These are phyloP conservation scores for Diarsia rubi DNA, from an alignment of 2,888 invertebrate species.

Conservation along the genomic window DNA sequence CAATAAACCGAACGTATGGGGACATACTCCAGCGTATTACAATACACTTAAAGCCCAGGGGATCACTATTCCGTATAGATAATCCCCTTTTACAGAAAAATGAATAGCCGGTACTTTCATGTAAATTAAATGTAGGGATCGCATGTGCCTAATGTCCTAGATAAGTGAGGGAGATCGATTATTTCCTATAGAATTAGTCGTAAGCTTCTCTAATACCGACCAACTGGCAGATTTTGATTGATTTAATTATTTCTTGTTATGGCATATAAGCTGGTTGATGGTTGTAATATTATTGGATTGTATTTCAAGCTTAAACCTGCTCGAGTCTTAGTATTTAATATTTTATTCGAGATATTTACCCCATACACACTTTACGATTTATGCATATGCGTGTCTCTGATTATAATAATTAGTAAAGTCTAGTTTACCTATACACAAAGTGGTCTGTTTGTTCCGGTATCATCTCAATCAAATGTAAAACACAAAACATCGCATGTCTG, in stretches of 20 bases:
- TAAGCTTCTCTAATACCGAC: slow-evolving; percentile 74
- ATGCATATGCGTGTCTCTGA: background rate
- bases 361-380: background rate
- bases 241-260: slow-evolving; percentile 52
- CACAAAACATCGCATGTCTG: too few species aligned
- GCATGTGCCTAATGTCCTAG: slow-evolving; percentile 75
- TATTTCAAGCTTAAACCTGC: background rate
- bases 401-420: background rate
- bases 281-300: background rate
- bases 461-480: too few species aligned
- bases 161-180: slow-evolving; percentile 76
- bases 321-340: background rate
- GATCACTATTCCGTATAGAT: slow-evolving; percentile 86
- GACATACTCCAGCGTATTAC: slow-evolving; percentile 74
- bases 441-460: background rate
- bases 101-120: slow-evolving; percentile 85
- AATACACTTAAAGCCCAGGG: slow-evolving; percentile 83
- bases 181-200: slow-evolving; percentile 73
- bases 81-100: slow-evolving; percentile 89
- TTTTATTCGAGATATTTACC: background rate
- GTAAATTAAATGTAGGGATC: slow-evolving; percentile 88
- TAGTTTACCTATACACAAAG: background rate
- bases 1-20: slow-evolving; percentile 47
- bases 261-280: background rate
- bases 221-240: slow-evolving; percentile 75